A percentile compares a stretch with the other conserved stretches of the same genome.
Evolutionary conservation across 2,797 vertebrate genomes (phyloP).

Genomic region (Thripadectes ignobilis): DNA sequence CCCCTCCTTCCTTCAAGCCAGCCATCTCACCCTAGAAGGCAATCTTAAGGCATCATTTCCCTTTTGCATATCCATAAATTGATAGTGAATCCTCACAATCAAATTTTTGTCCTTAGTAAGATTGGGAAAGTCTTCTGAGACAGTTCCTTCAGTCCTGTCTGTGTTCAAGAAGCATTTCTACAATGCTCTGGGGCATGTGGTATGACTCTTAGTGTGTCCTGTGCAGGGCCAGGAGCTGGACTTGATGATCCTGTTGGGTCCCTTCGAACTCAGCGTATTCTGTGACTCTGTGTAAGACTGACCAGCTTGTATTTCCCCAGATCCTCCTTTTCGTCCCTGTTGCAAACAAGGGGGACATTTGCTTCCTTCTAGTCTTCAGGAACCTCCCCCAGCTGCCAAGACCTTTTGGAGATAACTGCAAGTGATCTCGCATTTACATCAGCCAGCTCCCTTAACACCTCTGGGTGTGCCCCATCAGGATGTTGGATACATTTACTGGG

Average conservation of each 20-base stretch:
- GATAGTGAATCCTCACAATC: background rate
- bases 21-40: background rate
- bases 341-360: background rate
- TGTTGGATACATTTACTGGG: background rate
- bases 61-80: background rate
- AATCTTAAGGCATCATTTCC: accelerated
- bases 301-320: background rate
- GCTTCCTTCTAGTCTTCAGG: background rate
- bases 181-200: background rate
- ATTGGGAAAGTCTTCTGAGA: background rate
- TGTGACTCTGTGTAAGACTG: background rate
- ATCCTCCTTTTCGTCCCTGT: background rate
- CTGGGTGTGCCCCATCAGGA: background rate
- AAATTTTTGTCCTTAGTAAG: background rate
- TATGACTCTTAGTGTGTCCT: background rate
- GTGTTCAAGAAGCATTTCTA: background rate
- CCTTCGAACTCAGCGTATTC: too few relatives aligned
- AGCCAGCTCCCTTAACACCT: background rate
- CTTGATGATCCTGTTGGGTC: background rate
- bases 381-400: background rate
- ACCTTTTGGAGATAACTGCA: background rate
- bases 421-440: background rate
- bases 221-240: background rate
- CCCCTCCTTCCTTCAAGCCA: background rate
- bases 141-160: background rate